phyloP scores from a whole-genome alignment of 2,113 vertebrate species.

The Ceyx margarethae region DNA sequence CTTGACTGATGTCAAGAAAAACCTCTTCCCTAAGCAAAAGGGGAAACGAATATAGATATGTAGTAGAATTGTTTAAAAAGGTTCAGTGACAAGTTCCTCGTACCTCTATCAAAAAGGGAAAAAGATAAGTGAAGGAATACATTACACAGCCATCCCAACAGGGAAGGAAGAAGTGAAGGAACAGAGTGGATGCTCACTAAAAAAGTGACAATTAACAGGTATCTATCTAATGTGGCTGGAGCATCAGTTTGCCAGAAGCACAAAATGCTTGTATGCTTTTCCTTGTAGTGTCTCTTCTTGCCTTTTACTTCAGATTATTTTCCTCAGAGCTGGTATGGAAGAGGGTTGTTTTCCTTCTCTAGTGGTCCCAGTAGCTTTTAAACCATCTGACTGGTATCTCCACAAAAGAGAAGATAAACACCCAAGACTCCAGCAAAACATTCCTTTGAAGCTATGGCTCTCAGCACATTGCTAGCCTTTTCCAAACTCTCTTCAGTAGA shows the following conservation, averaged over 20 bases:
- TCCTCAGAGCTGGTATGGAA: not conserved
- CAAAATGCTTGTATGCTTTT: not conserved
- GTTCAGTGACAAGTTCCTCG: not conserved
- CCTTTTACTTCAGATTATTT: not conserved
- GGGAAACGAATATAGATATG: not conserved
- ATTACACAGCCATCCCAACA: fast-evolving
- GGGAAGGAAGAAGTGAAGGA: not conserved
- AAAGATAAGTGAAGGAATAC: not conserved
- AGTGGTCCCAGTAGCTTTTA: not conserved
- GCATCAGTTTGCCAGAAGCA: not conserved
- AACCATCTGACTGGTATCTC: not conserved
- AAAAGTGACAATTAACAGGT: not conserved
- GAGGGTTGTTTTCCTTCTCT: not conserved
- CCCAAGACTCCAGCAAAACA: not conserved
- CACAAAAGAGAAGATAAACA: not conserved
- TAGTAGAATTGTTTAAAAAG: not conserved
- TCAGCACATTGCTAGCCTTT: not conserved
- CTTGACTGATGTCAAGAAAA: not conserved
- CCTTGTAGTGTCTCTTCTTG: not conserved
- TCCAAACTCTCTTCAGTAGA: not conserved
- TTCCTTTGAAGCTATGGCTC: not conserved
- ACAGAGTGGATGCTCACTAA: not conserved
- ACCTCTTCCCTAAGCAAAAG: not conserved
- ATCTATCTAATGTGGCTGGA: not conserved
- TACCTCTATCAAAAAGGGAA: not conserved